Evolutionary conservation across 2,888 invertebrate species (phyloP).

Genomic region (Capitulum mitella): DNA sequence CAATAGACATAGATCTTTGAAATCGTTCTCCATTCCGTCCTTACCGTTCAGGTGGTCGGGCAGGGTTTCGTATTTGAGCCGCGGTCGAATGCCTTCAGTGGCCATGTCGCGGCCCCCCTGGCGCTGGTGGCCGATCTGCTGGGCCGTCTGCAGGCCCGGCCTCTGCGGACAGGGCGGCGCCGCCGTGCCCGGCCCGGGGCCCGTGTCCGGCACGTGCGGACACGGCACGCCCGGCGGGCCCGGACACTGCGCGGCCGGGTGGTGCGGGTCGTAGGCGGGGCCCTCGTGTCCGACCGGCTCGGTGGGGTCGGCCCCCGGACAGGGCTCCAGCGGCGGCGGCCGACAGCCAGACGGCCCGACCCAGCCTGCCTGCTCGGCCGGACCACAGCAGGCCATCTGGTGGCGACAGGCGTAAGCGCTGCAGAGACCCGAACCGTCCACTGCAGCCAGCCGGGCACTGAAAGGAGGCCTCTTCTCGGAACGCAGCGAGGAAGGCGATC

Average conservation of each 20-base stretch:
- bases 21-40: no score
- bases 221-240: slow-evolving; percentile 17
- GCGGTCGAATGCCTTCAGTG: background rate
- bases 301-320: background rate
- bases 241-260: background rate
- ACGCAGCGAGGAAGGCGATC: no score
- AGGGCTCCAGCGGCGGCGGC: background rate
- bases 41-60: background rate
- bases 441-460: no score
- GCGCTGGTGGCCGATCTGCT: background rate
- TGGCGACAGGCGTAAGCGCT: no score
- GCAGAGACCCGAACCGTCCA: no score
- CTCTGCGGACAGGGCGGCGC: background rate
- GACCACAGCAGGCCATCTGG: background rate
- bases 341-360: background rate
- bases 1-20: no score
- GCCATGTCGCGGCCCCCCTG: background rate
- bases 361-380: background rate
- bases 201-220: background rate
- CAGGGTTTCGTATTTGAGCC: slow-evolving; percentile 1
- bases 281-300: background rate
- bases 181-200: background rate
- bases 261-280: background rate
- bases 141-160: background rate
- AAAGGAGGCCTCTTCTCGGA: no score